Percentiles rank a stretch among this genome's conserved stretches.
These are phyloP conservation scores for Drosophila neonasuta DNA, from an alignment of 2,888 invertebrate species.

Conservation along the genomic window DNA sequence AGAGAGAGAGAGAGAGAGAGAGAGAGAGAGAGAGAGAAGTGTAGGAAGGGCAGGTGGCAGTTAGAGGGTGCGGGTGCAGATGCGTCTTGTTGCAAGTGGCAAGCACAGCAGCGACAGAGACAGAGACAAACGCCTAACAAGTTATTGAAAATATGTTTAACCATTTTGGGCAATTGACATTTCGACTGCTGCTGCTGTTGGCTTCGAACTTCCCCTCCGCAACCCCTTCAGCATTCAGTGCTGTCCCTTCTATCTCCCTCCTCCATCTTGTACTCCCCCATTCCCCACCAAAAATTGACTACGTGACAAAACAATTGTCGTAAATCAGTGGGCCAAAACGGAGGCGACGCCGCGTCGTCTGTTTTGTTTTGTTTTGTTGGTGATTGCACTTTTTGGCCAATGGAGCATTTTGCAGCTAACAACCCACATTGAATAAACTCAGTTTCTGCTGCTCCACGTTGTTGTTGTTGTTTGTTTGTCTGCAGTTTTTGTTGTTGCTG, in stretches of 20 bases:
- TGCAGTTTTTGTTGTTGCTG: slow-evolving; percentile 18
- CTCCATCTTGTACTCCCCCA: not conserved
- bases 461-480: slow-evolving; percentile 14
- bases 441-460: slow-evolving; percentile 21
- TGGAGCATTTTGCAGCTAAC: slow-evolving; percentile 52
- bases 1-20: no score
- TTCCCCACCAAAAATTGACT: slow-evolving; percentile 49
- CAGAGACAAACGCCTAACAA: slow-evolving; percentile 71
- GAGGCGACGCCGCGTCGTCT: slow-evolving; percentile 19
- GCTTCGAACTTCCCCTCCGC: not conserved
- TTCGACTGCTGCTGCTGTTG: slow-evolving; percentile 45
- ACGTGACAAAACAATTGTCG: slow-evolving; percentile 78
- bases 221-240: no score
- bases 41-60: not conserved
- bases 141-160: slow-evolving; percentile 77
- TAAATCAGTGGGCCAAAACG: slow-evolving; percentile 67
- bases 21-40: not conserved
- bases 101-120: slow-evolving; percentile 43
- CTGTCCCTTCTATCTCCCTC: not conserved
- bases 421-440: slow-evolving; percentile 53
- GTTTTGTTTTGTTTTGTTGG: slow-evolving; percentile 3
- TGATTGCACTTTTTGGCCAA: slow-evolving; percentile 45
- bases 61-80: slow-evolving; percentile 5
- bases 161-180: slow-evolving; percentile 77
- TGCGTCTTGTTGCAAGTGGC: slow-evolving; percentile 20